These are phyloP conservation scores for Gastrophryne carolinensis DNA, from an alignment of 2,797 vertebrate species.

Conservation along the genomic window DNA sequence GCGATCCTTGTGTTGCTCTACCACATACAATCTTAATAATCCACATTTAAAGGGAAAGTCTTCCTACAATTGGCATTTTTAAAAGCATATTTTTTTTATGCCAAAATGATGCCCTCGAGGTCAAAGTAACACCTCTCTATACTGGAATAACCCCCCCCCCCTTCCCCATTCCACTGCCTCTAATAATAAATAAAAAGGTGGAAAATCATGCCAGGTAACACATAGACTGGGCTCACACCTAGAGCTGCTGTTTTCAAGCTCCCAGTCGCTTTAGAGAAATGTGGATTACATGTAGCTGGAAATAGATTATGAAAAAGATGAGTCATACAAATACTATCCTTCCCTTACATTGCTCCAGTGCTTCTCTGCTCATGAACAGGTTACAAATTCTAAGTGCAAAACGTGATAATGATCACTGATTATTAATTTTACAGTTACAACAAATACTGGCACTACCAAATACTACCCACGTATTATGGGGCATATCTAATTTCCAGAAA, in stretches of 20 bases:
- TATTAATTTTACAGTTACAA: constrained; percentile 5
- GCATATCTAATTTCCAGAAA: constrained; percentile 11
- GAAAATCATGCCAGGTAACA: not conserved
- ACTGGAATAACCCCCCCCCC: too few relatives aligned
- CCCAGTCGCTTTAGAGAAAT: constrained; percentile 1
- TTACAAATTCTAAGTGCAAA: constrained; percentile 26
- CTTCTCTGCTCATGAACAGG: constrained; percentile 22
- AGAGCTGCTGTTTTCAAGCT: not conserved
- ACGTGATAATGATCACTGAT: constrained; percentile 23
- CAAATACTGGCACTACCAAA: not conserved
- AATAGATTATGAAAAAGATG: constrained; percentile 40
- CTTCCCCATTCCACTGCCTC: too few relatives aligned
- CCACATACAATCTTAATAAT: too few relatives aligned
- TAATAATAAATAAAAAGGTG: not conserved
- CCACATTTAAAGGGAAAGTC: too few relatives aligned
- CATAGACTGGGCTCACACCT: not conserved
- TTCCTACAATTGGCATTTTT: too few relatives aligned
- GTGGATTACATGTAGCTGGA: constrained; percentile 20
- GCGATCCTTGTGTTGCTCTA: too few relatives aligned
- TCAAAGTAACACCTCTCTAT: too few relatives aligned
- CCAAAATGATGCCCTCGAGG: too few relatives aligned
- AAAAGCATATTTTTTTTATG: too few relatives aligned
- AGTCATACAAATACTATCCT: constrained; percentile 39
- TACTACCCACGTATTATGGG: too few relatives aligned
- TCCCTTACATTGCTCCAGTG: constrained; percentile 43